Conservation (phyloP, 2,113 vertebrate genomes). For the Ornithorhynchus anatinus region DNA sequence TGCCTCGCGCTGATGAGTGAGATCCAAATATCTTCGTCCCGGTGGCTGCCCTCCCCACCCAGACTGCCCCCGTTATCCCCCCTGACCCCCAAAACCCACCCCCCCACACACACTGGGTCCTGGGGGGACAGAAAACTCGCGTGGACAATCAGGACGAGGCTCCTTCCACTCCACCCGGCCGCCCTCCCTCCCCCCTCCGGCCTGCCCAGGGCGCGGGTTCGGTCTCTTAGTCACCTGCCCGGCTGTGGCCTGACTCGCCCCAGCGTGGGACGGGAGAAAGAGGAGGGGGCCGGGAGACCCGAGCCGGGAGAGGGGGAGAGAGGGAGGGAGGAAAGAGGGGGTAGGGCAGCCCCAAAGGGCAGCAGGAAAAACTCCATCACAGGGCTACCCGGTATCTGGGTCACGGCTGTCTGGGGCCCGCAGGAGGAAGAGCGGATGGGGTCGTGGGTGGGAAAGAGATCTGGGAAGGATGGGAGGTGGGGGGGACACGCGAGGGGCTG, state of each 20-base stretch:
- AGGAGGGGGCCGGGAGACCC: too few relatives aligned
- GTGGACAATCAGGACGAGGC: too few relatives aligned
- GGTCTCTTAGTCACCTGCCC: too few relatives aligned
- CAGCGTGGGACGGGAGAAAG: too few relatives aligned
- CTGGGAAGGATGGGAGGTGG: neutral
- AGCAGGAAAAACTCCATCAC: neutral
- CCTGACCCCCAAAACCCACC: neutral
- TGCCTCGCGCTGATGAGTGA: conserved; percentile 56
- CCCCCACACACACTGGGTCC: neutral
- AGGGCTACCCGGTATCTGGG: neutral
- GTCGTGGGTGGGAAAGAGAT: neutral
- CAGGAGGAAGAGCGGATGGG: neutral
- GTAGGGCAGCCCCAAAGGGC: neutral
- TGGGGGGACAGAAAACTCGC: too few relatives aligned
- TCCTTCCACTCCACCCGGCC: too few relatives aligned
- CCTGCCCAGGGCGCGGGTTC: too few relatives aligned
- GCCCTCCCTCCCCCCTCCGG: too few relatives aligned
- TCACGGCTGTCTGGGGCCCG: neutral
- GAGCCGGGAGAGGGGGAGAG: too few relatives aligned
- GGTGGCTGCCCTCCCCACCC: conserved; percentile 29
- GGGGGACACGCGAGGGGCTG: too few relatives aligned
- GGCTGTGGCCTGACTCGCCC: too few relatives aligned
- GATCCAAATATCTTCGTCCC: conserved; percentile 59
- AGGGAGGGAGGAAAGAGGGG: too few relatives aligned
- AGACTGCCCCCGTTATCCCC: conserved; percentile 15